Conservation (phyloP, 2,113 vertebrate genomes). For the Pterophyllum scalare region DNA sequence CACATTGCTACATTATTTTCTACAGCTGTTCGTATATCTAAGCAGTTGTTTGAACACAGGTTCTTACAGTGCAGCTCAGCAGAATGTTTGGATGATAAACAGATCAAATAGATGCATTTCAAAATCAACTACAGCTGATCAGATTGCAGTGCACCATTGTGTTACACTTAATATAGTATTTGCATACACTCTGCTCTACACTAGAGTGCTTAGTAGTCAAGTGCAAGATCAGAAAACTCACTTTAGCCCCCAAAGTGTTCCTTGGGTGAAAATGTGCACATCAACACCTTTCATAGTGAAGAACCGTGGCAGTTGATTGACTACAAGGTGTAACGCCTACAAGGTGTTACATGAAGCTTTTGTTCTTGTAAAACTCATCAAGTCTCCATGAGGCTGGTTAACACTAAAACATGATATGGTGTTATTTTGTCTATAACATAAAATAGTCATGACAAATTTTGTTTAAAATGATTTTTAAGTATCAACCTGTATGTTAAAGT, state of each 20-base stretch:
- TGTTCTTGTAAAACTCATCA: constrained; percentile 3
- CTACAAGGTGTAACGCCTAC: neutral
- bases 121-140: neutral
- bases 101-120: neutral
- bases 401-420: neutral
- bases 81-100: neutral
- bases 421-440: neutral
- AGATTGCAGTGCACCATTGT: neutral
- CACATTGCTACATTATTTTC: neutral
- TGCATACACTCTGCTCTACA: neutral
- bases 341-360: neutral
- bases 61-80: neutral
- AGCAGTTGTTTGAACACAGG: neutral
- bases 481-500: neutral
- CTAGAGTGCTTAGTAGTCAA: neutral
- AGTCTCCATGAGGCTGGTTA: neutral
- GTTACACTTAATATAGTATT: neutral
- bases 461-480: neutral
- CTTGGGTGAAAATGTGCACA: neutral
- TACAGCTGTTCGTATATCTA: neutral
- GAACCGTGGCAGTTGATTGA: neutral
- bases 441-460: neutral
- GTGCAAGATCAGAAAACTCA: constrained; percentile 15
- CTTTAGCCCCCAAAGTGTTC: constrained; percentile 19
- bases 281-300: neutral